These are phyloP conservation scores for Andrena flavipes DNA, from an alignment of 2,888 invertebrate species.

Conservation along the genomic window DNA sequence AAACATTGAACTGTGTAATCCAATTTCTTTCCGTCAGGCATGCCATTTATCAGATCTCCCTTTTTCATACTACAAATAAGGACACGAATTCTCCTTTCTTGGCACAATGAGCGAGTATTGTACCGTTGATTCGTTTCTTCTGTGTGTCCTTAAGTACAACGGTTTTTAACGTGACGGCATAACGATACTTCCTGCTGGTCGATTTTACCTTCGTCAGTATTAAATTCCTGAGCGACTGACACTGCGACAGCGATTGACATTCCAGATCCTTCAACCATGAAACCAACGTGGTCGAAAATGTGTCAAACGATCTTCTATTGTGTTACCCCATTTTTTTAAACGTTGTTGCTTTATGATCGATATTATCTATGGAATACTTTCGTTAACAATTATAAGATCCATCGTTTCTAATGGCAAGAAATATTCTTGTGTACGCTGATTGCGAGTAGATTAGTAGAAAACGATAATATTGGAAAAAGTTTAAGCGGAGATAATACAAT, in stretches of 20 bases:
- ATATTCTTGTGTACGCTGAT: too few relatives aligned
- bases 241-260: background rate
- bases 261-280: background rate
- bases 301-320: too few relatives aligned
- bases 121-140: constrained; percentile 52
- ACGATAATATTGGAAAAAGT: too few relatives aligned
- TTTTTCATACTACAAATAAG: constrained; percentile 48
- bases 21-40: constrained; percentile 45
- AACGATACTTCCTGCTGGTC: background rate
- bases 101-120: constrained; percentile 42
- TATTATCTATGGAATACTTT: too few relatives aligned
- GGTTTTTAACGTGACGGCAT: constrained; percentile 26
- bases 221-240: background rate
- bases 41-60: constrained; percentile 48
- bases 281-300: too few relatives aligned
- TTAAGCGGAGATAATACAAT: too few relatives aligned
- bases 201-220: constrained; percentile 19
- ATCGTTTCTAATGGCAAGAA: too few relatives aligned
- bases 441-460: too few relatives aligned
- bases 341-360: too few relatives aligned
- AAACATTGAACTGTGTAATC: constrained; percentile 33
- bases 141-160: constrained; percentile 43
- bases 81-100: constrained; percentile 23
- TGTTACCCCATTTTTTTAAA: too few relatives aligned
- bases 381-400: too few relatives aligned